phyloP scores from a whole-genome alignment of 2,888 invertebrate genomes.

The Aleiodes leptofemur region DNA sequence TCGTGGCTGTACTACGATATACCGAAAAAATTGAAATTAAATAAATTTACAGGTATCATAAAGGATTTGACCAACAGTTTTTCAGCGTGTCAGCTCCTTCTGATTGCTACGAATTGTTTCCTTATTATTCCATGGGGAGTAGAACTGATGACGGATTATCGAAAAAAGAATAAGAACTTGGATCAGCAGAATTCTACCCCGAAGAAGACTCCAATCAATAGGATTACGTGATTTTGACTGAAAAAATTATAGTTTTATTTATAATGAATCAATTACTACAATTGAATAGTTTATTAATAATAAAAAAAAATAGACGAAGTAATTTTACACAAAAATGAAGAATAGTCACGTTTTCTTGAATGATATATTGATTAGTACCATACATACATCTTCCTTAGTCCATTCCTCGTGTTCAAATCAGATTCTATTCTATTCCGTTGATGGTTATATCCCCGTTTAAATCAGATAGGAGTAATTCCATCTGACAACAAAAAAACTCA shows the following conservation, averaged over 20 bases:
- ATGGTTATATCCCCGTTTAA: not conserved
- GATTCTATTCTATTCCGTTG: not conserved
- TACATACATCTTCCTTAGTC: not conserved
- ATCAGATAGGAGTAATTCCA: conserved; percentile 15
- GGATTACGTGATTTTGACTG: not conserved
- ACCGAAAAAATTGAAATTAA: conserved; percentile 4
- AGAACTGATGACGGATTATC: conserved; percentile 72
- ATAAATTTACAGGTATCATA: conserved; percentile 77
- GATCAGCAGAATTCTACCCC: not conserved
- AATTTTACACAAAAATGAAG: too few species aligned
- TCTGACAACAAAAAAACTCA: conserved; percentile 3
- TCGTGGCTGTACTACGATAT: not conserved
- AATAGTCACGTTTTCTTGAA: too few species aligned
- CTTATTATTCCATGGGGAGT: conserved; percentile 84
- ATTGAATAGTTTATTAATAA: conserved; percentile 2
- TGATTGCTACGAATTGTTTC: conserved; percentile 81
- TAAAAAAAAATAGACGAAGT: not conserved
- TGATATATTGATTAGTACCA: too few species aligned
- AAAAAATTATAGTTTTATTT: conserved; percentile 4
- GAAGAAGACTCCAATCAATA: not conserved
- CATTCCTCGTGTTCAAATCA: not conserved
- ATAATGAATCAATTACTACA: not conserved
- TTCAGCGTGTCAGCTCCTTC: conserved; percentile 81
- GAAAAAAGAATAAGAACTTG: conserved; percentile 39
- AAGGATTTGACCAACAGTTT: conserved; percentile 81